phyloP scores from a whole-genome alignment of 2,888 invertebrate genomes.

The Strigamia maritima region DNA sequence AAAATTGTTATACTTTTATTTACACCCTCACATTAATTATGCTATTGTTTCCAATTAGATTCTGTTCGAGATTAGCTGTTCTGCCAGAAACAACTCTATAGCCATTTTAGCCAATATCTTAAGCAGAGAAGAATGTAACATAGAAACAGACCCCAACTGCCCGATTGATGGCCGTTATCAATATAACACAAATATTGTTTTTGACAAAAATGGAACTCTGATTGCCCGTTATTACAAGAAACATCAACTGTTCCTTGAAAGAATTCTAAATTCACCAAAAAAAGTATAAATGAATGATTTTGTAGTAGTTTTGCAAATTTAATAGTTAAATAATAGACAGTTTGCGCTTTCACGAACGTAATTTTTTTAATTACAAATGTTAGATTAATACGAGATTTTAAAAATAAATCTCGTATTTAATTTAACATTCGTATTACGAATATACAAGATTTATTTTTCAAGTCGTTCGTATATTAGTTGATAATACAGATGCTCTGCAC shows the following conservation, averaged over 20 bases:
- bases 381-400: no score
- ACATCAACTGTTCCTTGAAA: neutral
- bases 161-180: neutral
- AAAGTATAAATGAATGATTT: no score
- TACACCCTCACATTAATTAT: neutral
- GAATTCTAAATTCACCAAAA: neutral
- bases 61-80: neutral
- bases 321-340: no score
- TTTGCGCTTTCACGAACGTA: neutral
- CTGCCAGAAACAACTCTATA: slow-evolving; percentile 1
- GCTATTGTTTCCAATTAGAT: neutral
- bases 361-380: neutral
- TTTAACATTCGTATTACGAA: no score
- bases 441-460: no score
- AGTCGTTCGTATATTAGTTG: no score
- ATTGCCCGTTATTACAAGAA: neutral
- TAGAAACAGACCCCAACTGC: neutral
- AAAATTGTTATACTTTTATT: neutral
- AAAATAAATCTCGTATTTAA: no score
- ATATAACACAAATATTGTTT: slow-evolving; percentile 9
- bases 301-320: no score
- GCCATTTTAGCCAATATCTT: neutral
- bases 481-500: no score
- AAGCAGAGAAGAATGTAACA: neutral
- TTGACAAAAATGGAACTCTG: neutral